Evolutionary conservation across 64 coral and sea anemone species (phyloP), one percentile per base, ranked within the genome.

Genomic region (Dendrophyllia cribrosa): DNA sequence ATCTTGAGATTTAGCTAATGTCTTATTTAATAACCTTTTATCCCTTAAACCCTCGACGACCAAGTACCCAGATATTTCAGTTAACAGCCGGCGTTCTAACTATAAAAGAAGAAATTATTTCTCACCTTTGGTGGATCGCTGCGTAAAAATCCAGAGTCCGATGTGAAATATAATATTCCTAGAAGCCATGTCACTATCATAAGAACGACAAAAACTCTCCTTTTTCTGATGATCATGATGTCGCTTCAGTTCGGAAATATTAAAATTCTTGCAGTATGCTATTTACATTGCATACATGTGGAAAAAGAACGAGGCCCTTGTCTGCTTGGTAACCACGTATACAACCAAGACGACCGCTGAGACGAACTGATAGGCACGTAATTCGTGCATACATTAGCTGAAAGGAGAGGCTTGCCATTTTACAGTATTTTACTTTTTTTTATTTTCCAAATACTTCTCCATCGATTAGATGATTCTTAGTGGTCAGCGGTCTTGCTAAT

Each of bases 121-220:
- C 77, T 89, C 80, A 97, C 95, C 91, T 97, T 97, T 15, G 88
- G 79, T 14, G 91, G 95, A 20, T 92, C 63, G 58, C 73, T 78
- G 23, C 87, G 55, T 43, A 86, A 19, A 43, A 91, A 90, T 43
- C 88, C 77, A 6, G 92, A 94, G 72, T 94, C 95, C 82, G 88
- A 94, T 51, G 85, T 87, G 58, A 97, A 97, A 91, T 97, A 97
- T 6, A 94, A 19, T 44, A 94, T 80, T 55, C 88, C 88, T 68
- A 97, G 11, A 70, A 97, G 86, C 95, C 95, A 97, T 25, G 91
- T 49, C 19, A 97, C 21, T 82, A 97, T 86, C 58, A 97, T 59
- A 11, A 63, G 11, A 87, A 97, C 8, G 58, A 94, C 24, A 44
- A 94, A 47, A 58, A 91, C 76, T 64, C 92, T 93, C 58, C 92